Conservation (phyloP, 2,113 vertebrate genomes). For the Excalfactoria chinensis region DNA sequence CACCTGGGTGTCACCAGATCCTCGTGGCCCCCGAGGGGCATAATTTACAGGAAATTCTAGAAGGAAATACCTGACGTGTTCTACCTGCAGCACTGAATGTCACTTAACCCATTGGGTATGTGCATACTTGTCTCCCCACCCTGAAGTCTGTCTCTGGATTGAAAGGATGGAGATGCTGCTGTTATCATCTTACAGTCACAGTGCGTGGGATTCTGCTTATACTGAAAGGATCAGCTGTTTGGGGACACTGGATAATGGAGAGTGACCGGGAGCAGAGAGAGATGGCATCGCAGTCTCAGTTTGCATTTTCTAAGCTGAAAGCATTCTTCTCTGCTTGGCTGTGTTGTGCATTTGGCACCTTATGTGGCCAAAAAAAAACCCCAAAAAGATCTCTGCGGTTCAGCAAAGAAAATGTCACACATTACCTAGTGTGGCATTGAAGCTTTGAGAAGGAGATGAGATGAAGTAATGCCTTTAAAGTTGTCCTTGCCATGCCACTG, state of each 20-base stretch:
- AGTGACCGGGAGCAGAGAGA: not conserved
- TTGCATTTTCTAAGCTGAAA: not conserved
- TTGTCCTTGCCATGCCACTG: not conserved
- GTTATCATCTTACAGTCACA: not conserved
- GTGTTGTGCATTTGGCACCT: not conserved
- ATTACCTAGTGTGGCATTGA: not conserved
- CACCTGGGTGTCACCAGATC: not conserved
- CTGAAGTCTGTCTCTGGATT: not conserved
- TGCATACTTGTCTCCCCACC: not conserved
- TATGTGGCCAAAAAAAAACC: not conserved
- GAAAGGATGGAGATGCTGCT: not conserved
- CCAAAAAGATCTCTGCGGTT: not conserved
- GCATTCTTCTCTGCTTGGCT: rapidly evolving
- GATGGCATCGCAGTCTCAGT: not conserved
- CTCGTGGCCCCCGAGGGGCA: not conserved
- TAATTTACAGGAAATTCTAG: constrained; percentile 18
- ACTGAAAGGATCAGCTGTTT: not conserved
- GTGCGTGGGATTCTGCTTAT: not conserved
- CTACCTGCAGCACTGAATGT: not conserved
- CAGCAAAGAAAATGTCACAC: not conserved
- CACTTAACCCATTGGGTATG: not conserved
- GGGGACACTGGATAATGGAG: not conserved
- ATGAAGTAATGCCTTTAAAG: constrained; percentile 27
- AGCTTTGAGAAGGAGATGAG: not conserved
- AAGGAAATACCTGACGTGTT: not conserved